Evolutionary conservation across 64 coral and sea anemone genomes (phyloP), one percentile per base, ranked within the genome.

Genomic region (Platygyra sinensis): DNA sequence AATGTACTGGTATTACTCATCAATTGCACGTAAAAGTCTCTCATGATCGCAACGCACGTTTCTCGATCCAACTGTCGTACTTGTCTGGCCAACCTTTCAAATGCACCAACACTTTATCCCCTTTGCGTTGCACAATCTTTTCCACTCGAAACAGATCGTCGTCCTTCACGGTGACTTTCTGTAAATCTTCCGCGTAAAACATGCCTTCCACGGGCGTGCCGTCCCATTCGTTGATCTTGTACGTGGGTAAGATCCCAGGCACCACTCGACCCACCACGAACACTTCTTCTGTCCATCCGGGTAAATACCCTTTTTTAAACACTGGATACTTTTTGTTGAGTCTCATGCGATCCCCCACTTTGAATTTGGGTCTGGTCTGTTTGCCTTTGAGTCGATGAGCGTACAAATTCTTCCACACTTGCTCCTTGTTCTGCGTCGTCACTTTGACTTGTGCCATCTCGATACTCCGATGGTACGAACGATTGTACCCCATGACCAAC

Each of bases 241-340:
- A 92, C 0, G 73, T 87, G 0, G 82, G 78, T 0, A 25, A 17
- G 33, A 36, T 0, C 73, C 80, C 2, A 52, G 49, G 0, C 33
- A 20, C 60, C 1, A 92, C 82, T 0, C 24, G 74, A 8, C 57
- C n/a, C 0, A 87, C n/a, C 57, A 55, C 60, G 69, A 93, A 93
- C 61, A 88, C 84, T 81, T 94, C 92, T 94, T 94, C 92, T 28
- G 92, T 94, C 92, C 92, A 94, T 0, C 79, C 79, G 67, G 92
- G 87, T 64, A 94, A 84, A 52, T 94, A 94, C 11, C 92, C 92
- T 3, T 89, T 94, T 94, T 51, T 54, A 82, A 89, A 89, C 3
- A 69, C 22, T 36, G 72, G 54, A 46, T 55, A 31, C 51, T 84
- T 10, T 82, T 83, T 76, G 52, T 79, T 94, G 22, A 89, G 71